Evolutionary conservation across 2,113 vertebrate species (phyloP).

Genomic region (Takifugu bimaculatus): DNA sequence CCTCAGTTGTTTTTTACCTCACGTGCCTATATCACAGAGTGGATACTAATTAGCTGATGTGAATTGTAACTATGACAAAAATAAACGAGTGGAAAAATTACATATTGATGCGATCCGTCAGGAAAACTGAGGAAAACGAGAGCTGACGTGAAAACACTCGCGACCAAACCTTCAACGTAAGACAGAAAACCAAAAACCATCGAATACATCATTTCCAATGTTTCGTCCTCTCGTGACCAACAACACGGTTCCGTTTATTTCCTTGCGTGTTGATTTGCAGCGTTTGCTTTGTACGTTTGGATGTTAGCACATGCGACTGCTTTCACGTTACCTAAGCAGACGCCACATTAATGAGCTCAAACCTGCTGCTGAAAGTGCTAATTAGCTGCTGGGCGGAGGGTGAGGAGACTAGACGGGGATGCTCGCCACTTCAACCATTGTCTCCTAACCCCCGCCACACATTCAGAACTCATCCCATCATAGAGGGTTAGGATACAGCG

Average conservation of each 20-base stretch:
- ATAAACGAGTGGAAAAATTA: no score
- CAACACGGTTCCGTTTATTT: conserved; percentile 27
- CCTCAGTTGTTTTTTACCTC: conserved; percentile 46
- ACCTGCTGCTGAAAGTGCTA: conserved; percentile 73
- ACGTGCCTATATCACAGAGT: conserved; percentile 49
- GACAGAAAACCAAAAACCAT: conserved; percentile 10
- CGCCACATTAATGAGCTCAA: conserved; percentile 71
- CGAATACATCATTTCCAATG: conserved; percentile 33
- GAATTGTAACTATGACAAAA: conserved; percentile 44
- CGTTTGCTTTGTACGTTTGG: conserved; percentile 36
- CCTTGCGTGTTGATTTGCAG: conserved; percentile 45
- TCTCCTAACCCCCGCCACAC: conserved; percentile 67
- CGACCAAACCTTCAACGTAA: conserved; percentile 1
- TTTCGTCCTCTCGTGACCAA: conserved; percentile 48
- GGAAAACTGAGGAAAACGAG: background rate
- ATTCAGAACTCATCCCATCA: conserved; percentile 74
- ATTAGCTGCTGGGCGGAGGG: conserved; percentile 68
- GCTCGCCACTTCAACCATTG: conserved; percentile 64
- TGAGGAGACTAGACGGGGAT: conserved; percentile 69
- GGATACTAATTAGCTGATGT: conserved; percentile 72
- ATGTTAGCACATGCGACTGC: conserved; percentile 26
- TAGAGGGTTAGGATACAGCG: conserved; percentile 51
- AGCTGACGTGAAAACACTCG: conserved; percentile 17
- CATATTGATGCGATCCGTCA: conserved; percentile 2
- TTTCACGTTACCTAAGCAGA: conserved; percentile 66